Evolutionary conservation across 2,797 vertebrate genomes (phyloP), one percentile per base, ranked within the genome.

Genomic region (Rhyacichthys aspro): DNA sequence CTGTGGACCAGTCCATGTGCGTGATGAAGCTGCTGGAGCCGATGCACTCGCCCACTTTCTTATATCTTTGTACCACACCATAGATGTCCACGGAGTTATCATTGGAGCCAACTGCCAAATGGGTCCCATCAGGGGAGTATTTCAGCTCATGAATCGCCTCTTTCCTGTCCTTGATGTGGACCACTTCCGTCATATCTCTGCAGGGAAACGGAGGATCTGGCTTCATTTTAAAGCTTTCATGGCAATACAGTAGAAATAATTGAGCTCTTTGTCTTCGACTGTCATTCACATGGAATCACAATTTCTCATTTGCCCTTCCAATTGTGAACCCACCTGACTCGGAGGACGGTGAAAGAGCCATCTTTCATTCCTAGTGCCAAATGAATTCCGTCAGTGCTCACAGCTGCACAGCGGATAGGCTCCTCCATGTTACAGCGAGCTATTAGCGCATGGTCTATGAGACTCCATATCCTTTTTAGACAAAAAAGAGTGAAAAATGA

Each of bases 131-230:
- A 16, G 96, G 94, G 56, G 98, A 99, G 77, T 98, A 99, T 87
- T 99, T 99, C 71, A 99, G 91, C 86, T 99, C 97, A 66, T 99
- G 97, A 83, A 99, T 96, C 70, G 97, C 96, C 90, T 98, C 97
- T 81, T 98, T 98, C 84, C 97, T 94, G 90, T 99, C 98, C 91
- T 98, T 98, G 88, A 99, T 94, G 90, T 98, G 97, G 64, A 99
- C 96, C 84, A 99, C 98, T 90, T 99, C 98, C 8, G 97, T 98
- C 98, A 99, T 99, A 88, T 99, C 98, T 93, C 98, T 99, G 90
- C 14, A 76, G 43, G 45, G 39, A 48, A 71, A 62, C 23, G 57
- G 12, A 61, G 52, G 28, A 67, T 18, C 33, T 2, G 16, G 8
- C 37, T 50, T 65, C 48, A 46, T 71, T 67, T 12, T 59, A 43